A percentile compares a stretch with the other conserved stretches of the same genome.
Evolutionary conservation across 30 jellyfish, hydroid and myxozoan genomes (phyloP).

Genomic region (Haliclystus octoradiatus): DNA sequence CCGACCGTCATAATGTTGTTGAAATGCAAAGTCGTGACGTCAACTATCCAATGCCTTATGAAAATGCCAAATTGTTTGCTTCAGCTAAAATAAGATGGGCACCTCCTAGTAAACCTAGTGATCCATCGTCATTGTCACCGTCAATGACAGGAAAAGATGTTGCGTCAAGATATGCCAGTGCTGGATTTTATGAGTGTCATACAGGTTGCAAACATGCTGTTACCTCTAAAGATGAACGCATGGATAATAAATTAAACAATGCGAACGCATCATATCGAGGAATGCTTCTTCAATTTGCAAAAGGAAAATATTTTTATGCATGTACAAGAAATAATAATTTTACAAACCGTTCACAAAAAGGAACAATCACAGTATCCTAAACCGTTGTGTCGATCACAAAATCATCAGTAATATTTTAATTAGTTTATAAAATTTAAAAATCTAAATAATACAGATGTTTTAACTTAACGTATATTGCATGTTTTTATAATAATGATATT

Average conservation of each 20-base stretch:
- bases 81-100: conserved; percentile 39
- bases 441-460: too few relatives aligned
- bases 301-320: conserved; percentile 54
- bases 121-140: neutral
- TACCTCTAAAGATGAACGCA: conserved; percentile 8
- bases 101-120: neutral
- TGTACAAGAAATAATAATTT: conserved; percentile 83
- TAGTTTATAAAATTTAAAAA: too few relatives aligned
- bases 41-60: conserved; percentile 77
- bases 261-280: conserved; percentile 87
- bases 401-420: too few relatives aligned
- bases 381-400: too few relatives aligned
- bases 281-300: conserved; percentile 34
- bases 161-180: conserved; percentile 62
- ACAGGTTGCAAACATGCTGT: conserved; percentile 33
- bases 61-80: conserved; percentile 46
- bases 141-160: conserved; percentile 30
- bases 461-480: too few relatives aligned
- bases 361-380: conserved; percentile 36
- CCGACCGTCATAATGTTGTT: conserved; percentile 73
- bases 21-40: conserved; percentile 46
- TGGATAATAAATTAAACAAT: conserved; percentile 56
- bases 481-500: too few relatives aligned
- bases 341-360: conserved; percentile 73
- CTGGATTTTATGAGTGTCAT: conserved; percentile 59